These are phyloP conservation scores for Pollachius pollachius DNA, from an alignment of 2,113 vertebrate genomes.

Conservation along the genomic window DNA sequence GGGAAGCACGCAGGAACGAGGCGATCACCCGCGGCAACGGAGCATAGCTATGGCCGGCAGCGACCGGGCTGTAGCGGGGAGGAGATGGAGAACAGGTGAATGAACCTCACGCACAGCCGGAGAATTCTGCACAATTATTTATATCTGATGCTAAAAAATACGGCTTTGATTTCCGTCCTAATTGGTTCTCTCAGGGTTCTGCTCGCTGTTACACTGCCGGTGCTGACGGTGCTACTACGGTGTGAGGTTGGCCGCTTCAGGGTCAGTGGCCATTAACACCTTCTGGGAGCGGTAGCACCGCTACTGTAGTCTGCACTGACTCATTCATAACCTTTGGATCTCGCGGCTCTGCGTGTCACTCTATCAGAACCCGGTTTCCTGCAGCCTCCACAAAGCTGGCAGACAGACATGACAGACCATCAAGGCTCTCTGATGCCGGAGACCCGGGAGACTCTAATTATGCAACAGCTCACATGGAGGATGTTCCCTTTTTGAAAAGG, in stretches of 20 bases:
- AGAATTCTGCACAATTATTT: too few species aligned
- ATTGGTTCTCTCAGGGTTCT: neutral
- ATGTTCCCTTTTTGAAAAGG: slow-evolving; percentile 39
- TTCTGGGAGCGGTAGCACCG: slow-evolving; percentile 28
- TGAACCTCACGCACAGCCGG: slow-evolving; percentile 35
- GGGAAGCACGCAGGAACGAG: slow-evolving; percentile 50
- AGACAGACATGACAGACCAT: slow-evolving; percentile 7
- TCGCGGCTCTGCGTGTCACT: slow-evolving; percentile 15
- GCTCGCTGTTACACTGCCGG: slow-evolving; percentile 4
- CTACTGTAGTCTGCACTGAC: slow-evolving; percentile 47
- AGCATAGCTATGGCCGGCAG: slow-evolving; percentile 48
- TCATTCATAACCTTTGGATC: slow-evolving; percentile 55
- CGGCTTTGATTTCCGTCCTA: slow-evolving; percentile 1
- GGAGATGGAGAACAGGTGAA: slow-evolving; percentile 19
- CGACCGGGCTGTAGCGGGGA: slow-evolving; percentile 34
- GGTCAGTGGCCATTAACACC: slow-evolving; percentile 59
- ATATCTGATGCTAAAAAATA: neutral
- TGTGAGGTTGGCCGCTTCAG: slow-evolving; percentile 46
- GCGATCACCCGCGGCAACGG: slow-evolving; percentile 32
- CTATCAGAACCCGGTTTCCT: too few species aligned
- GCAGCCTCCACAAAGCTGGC: slow-evolving; percentile 33
- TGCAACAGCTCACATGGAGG: slow-evolving; percentile 51
- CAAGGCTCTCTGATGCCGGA: neutral
- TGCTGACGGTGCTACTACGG: neutral
- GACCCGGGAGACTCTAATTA: slow-evolving; percentile 37